Base-by-base conservation (phyloP, 1,140 invertebrate genomes). In the Trachymyrmex cornetzi region DNA sequence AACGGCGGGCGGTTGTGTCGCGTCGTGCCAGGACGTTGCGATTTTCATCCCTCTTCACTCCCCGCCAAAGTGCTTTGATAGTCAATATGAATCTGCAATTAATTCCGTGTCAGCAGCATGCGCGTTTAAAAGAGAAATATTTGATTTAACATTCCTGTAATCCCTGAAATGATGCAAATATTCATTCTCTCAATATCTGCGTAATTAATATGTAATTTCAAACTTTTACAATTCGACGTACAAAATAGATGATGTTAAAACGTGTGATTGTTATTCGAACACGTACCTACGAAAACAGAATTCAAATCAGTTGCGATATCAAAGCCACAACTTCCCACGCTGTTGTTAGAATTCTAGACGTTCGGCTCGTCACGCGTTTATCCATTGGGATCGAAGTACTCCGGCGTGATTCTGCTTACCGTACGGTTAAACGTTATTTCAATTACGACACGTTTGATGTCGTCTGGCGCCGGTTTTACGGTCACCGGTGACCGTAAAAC, bases 371-470 rank as follows among this genome's bases (percentile, higher is more conserved):
- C 55, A n/a, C 48, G 53, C 27, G 53, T 61, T 75, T 84, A 74
- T 59, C 74, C 63, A 6, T 44, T 59, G 34, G 61, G 34, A 63
- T 55, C 55, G 27, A 57, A 74, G 75, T 74, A 38, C 71, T 12
- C 2, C 19, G 27, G 44, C 79, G 57, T 75, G 86, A 86, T 86
- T 80, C 85, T 85, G 74, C 57, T 89, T 89, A 87, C 50, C 30
- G 19, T 66, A 87, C 50, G 34, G 72, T 64, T 79, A 87, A 89
- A 84, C 66, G 74, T 89, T 89, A 86, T 89, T 89, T 89, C 88
- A 89, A 89, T 89, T 89, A 89, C 87, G 84, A 89, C 82, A 82
- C 87, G 84, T 90, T 89, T 87, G 85, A 88, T 90, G 85, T 80
- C 85, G 88, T 89, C 85, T 89, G 89, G 88, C 79, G 85, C 67